phyloP scores from a whole-genome alignment of 2,113 vertebrate genomes.

The Pelusios castaneus region DNA sequence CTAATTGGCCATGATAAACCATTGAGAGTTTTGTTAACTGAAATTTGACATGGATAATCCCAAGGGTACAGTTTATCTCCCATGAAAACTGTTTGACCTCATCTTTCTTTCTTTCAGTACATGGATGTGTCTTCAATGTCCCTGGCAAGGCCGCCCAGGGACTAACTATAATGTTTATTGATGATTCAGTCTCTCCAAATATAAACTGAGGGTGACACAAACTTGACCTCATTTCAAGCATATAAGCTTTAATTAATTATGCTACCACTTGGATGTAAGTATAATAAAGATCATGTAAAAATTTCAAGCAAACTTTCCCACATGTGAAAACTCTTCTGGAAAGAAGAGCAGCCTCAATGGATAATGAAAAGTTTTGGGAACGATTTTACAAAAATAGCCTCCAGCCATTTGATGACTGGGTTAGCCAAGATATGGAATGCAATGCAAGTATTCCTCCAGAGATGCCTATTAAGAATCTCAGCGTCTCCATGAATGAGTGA shows the following conservation, averaged over 20 bases:
- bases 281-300: constrained; percentile 14
- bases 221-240: neutral
- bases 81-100: constrained; percentile 15
- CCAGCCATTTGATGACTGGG: neutral
- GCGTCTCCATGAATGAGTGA: neutral
- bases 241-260: neutral
- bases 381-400: neutral
- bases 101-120: constrained; percentile 14
- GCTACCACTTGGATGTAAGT: neutral
- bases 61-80: neutral
- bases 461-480: neutral
- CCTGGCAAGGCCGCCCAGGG: neutral
- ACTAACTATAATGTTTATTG: constrained; percentile 28
- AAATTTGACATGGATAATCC: constrained; percentile 23
- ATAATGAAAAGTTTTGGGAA: neutral
- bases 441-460: neutral
- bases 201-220: constrained; percentile 9
- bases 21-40: constrained; percentile 20
- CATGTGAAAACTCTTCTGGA: neutral
- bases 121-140: neutral
- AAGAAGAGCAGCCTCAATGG: neutral
- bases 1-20: neutral
- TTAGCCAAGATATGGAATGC: neutral
- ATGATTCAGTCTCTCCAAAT: neutral
- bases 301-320: neutral